Base-by-base conservation (phyloP, 2,113 vertebrate species). In the Triplophysa dalaica region DNA sequence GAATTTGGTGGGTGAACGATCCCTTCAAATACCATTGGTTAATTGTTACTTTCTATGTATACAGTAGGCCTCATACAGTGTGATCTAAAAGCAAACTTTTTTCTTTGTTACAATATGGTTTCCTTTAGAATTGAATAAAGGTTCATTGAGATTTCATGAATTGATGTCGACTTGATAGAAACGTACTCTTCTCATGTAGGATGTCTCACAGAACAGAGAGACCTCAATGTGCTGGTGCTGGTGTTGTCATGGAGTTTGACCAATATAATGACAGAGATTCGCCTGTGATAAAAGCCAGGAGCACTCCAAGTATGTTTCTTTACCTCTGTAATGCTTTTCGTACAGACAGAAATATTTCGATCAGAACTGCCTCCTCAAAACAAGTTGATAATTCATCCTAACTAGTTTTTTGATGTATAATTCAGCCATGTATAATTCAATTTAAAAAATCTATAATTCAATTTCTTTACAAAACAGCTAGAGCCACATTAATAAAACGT, bases 121-220 rank as follows among this genome's bases (percentile, higher is more conserved):
- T 14, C 14, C 13, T 50, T 50, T 50, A 56, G 16, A 56, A 56
- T 17, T 7, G 2, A 54, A 50, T 12, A 50, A 50, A 50, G 45
- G 45, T 10, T 10, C 2, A 12, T 50, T 50, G 45, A 50, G 48
- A 50, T 50, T 50, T 50, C 16, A 7, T 50, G 14, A 12, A 14
- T 16, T 50, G 12, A 50, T 50, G 48, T 50, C 12, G 48, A 50
- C 16, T 56, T 60, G 58, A 74, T 24, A 43, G 29, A 24, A 14
- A 13, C 8, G 3, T 77, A 24, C 48, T 65, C 26, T 38, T 41
- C 10, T 13, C 58, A 68, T 68, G 29, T 38, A 87, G 75, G 75
- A 93, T 93, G 92, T 92, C 91, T 75, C 84, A 87, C 78, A 87
- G 81, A 89, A 83, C 84, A 81, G 89, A 91, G 41, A 82, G 83